phyloP scores from a whole-genome alignment of 1,140 invertebrate species.

The Schlechtendalia chinensis region DNA sequence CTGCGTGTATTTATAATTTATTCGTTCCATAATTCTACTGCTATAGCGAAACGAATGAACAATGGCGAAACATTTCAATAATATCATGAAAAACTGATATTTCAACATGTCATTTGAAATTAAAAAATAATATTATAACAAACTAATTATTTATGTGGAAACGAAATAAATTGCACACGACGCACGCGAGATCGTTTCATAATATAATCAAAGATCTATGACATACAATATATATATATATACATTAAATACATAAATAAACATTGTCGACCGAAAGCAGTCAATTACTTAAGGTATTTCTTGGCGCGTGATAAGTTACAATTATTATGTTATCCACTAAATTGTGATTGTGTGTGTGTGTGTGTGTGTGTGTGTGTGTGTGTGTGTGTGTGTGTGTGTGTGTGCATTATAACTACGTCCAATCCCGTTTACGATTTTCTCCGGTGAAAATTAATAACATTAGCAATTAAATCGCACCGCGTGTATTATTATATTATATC shows the following conservation, averaged over 20 bases:
- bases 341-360: not conserved
- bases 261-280: not conserved
- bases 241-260: not conserved
- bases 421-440: not conserved
- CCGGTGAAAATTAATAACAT: not conserved
- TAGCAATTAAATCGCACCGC: not conserved
- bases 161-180: too few relatives aligned
- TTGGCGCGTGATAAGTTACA: constrained; percentile 16
- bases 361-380: not conserved
- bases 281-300: constrained; percentile 19
- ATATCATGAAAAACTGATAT: too few relatives aligned
- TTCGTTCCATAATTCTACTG: too few relatives aligned
- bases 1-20: too few relatives aligned
- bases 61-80: too few relatives aligned
- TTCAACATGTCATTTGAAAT: too few relatives aligned
- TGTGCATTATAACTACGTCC: not conserved
- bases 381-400: not conserved
- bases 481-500: not conserved
- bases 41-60: too few relatives aligned
- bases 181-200: not conserved
- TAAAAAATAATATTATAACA: too few relatives aligned
- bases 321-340: not conserved
- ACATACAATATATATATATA: not conserved
- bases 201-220: not conserved
- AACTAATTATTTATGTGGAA: too few relatives aligned